Evolutionary conservation across 2,888 invertebrate genomes (phyloP).

Genomic region (Colletes collaris): DNA sequence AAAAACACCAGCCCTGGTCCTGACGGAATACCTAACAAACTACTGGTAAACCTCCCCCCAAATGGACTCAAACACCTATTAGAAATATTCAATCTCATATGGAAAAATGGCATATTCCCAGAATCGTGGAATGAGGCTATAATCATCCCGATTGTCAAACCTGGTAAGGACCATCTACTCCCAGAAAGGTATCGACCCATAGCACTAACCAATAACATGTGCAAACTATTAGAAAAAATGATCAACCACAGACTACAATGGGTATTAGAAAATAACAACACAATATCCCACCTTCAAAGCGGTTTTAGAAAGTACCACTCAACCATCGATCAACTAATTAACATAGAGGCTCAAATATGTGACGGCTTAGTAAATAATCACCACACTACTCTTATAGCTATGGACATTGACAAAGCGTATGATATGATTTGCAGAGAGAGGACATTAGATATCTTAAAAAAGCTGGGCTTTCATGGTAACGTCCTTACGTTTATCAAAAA

Average conservation of each 20-base stretch:
- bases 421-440: conserved; percentile 9
- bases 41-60: neutral
- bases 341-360: conserved; percentile 5
- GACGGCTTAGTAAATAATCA: conserved; percentile 6
- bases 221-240: conserved; percentile 17
- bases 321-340: conserved; percentile 1
- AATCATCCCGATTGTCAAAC: conserved; percentile 12
- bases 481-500: neutral
- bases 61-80: neutral
- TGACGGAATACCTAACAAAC: conserved; percentile 2
- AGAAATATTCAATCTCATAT: neutral
- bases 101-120: neutral
- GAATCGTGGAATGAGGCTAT: neutral
- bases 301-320: neutral
- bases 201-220: conserved; percentile 1
- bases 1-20: neutral
- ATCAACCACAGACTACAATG: conserved; percentile 5
- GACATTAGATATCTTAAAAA: neutral
- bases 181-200: conserved; percentile 6
- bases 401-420: conserved; percentile 10
- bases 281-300: neutral
- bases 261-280: conserved; percentile 1
- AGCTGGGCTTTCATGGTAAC: neutral
- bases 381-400: neutral
- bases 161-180: neutral